Conservation (phyloP, 2,888 invertebrate genomes). For the Amblyjoppa proteus region DNA sequence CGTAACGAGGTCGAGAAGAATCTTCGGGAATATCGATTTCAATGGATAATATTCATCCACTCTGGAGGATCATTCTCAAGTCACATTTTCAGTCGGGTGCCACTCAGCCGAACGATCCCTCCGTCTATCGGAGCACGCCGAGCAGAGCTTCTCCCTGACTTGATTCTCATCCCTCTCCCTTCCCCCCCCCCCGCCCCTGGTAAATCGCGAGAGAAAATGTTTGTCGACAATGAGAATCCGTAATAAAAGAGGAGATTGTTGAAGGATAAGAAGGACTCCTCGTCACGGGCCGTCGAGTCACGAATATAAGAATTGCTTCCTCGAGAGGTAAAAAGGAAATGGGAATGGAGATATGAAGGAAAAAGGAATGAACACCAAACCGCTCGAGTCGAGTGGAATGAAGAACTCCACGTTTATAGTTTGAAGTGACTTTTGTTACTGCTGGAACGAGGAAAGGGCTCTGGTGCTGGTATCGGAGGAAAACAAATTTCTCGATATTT, state of each 20-base stretch:
- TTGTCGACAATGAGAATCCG: slow-evolving; percentile 67
- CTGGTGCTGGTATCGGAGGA: background rate
- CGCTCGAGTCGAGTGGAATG: slow-evolving; percentile 26
- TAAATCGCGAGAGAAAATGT: slow-evolving; percentile 53
- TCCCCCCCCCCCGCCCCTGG: slow-evolving; percentile 8
- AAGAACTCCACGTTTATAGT: slow-evolving; percentile 10
- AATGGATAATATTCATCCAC: slow-evolving; percentile 35
- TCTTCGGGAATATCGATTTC: slow-evolving; percentile 64
- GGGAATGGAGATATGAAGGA: background rate
- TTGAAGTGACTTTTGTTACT: background rate
- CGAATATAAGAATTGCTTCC: slow-evolving; percentile 62
- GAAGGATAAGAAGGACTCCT: slow-evolving; percentile 45
- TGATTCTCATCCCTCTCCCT: slow-evolving; percentile 47
- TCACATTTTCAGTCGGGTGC: slow-evolving; percentile 51
- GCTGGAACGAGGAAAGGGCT: background rate
- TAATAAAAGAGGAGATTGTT: slow-evolving; percentile 63
- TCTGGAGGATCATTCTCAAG: slow-evolving; percentile 47
- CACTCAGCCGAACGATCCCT: slow-evolving; percentile 36
- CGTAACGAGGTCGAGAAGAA: slow-evolving; percentile 60
- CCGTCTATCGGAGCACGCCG: slow-evolving; percentile 35
- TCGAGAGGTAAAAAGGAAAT: slow-evolving; percentile 12
- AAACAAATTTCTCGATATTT: background rate
- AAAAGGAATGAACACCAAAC: slow-evolving; percentile 15
- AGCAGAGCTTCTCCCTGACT: slow-evolving; percentile 36
- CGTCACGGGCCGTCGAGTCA: slow-evolving; percentile 52